Evolutionary conservation across 1,140 invertebrate species (phyloP).

Genomic region (Panulirus ornatus): DNA sequence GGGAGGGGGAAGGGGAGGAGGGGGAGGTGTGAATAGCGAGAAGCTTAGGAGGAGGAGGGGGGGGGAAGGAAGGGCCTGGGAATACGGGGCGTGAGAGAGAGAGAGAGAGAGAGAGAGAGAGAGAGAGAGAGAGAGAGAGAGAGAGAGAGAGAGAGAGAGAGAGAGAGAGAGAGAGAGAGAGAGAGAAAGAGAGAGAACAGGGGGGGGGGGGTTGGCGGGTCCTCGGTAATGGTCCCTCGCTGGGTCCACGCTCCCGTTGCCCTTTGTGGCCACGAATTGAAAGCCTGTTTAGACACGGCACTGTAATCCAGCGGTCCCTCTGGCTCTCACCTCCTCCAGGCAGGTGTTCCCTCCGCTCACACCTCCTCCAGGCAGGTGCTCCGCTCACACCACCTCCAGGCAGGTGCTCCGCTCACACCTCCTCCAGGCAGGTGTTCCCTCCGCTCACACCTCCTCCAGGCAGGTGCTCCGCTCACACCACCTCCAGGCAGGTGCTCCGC

Average conservation of each 20-base stretch:
- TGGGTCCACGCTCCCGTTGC: not conserved
- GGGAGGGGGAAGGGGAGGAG: too few species aligned
- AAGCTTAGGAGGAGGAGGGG: not conserved
- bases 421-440: too few species aligned
- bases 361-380: too few species aligned
- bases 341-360: too few species aligned
- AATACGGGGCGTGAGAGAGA: not conserved
- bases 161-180: not conserved
- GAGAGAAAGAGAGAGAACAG: not conserved
- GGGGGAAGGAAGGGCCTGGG: not conserved
- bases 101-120: not conserved
- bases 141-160: not conserved
- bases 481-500: too few species aligned
- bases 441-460: too few species aligned
- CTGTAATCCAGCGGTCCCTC: not conserved
- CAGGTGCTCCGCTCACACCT: too few species aligned
- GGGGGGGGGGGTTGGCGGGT: not conserved
- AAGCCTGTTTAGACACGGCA: not conserved
- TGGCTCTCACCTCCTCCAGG: too few species aligned
- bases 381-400: too few species aligned
- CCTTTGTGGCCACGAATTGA: constrained; percentile 1
- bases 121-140: not conserved
- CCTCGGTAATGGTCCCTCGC: constrained; percentile 1
- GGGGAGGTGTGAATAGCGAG: too few species aligned
- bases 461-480: too few species aligned